Base-by-base conservation (phyloP, 2,797 vertebrate genomes). In the Sebastes hubbsi region DNA sequence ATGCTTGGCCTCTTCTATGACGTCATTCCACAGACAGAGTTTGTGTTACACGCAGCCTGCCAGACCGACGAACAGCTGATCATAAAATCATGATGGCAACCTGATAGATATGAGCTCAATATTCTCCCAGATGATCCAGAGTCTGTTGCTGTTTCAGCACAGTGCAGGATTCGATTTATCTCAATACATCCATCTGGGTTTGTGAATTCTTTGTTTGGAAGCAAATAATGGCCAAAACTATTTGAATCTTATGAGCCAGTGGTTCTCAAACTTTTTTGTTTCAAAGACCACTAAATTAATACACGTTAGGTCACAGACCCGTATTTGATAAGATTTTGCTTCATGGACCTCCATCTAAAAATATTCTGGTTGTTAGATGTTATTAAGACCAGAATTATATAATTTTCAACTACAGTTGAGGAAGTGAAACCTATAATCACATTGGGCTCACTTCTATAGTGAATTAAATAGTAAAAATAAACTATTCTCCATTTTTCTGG, bases 61-160 rank as follows among this genome's bases (percentile, higher is more conserved):
- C 88, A 87, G 67, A 78, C 58, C 70, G 85, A 89, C 72, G 62
- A 61, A 90, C 88, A 85, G 84, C 83, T 88, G 89, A 89, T 92
- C 74, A 49, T 85, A 86, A 84, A 92, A 88, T 81, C 30, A 83
- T 65, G 74, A 82, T 34, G 66, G 71, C 34, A 88, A 80, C 78
- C 75, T 77, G 75, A 81, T 78, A 72, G 67, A 87, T 78, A 85
- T 89, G 84, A 88, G 78, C 75, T 84, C 64, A 80, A 8, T 80
- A 24, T 75, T 76, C 62, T 79, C 30, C 46, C 62, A 75, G 42
- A 77, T 76, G 58, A 82, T 80, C 62, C 74, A 22, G 68, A 64
- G 64, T 1, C 67, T 72, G 24, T 62, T 85, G 81, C 56, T 86
- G 72, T 78, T 76, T 72, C 54, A 81, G 70, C 27, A 18, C 32